These are phyloP conservation scores for Nasonia giraulti DNA, from an alignment of 1,140 invertebrate genomes.

Conservation along the genomic window DNA sequence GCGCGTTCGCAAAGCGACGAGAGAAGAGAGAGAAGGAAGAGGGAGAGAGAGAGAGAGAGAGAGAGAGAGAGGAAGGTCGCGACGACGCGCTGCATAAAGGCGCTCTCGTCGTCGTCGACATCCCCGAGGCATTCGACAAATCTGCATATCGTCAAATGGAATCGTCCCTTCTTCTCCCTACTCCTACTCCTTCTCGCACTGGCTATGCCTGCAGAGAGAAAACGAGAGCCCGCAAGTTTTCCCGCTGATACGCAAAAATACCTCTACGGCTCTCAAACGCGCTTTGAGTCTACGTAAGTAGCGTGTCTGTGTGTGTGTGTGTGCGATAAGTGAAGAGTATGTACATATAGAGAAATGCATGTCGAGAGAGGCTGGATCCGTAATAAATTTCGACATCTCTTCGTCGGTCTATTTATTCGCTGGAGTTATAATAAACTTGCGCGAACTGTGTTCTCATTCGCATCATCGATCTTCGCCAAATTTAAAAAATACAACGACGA, in stretches of 20 bases:
- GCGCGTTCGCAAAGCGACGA: not conserved
- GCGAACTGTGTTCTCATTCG: too few relatives aligned
- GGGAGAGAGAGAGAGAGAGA: not conserved
- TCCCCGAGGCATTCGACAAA: slow-evolving; percentile 51
- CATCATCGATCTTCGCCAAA: too few relatives aligned
- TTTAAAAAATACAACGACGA: too few relatives aligned
- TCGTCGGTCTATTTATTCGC: not conserved
- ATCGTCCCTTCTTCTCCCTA: slow-evolving; percentile 35
- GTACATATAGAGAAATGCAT: slow-evolving; percentile 14
- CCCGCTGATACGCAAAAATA: slow-evolving; percentile 28
- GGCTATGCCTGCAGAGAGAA: not conserved
- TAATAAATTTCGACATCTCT: slow-evolving; percentile 44
- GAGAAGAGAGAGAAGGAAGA: not conserved
- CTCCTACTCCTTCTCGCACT: not conserved
- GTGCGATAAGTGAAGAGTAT: slow-evolving; percentile 26
- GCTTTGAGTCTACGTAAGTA: too few relatives aligned
- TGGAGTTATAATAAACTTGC: not conserved
- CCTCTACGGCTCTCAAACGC: not conserved
- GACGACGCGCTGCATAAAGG: not conserved
- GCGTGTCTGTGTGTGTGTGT: too few relatives aligned
- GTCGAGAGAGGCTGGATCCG: slow-evolving; percentile 26
- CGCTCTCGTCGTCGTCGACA: slow-evolving; percentile 4
- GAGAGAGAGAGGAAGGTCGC: not conserved
- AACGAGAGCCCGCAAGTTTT: not conserved
- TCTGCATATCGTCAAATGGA: slow-evolving; percentile 52